Evolutionary conservation across 92 coral and sea anemone species (phyloP).

Genomic region (Zoanthus solanderi): DNA sequence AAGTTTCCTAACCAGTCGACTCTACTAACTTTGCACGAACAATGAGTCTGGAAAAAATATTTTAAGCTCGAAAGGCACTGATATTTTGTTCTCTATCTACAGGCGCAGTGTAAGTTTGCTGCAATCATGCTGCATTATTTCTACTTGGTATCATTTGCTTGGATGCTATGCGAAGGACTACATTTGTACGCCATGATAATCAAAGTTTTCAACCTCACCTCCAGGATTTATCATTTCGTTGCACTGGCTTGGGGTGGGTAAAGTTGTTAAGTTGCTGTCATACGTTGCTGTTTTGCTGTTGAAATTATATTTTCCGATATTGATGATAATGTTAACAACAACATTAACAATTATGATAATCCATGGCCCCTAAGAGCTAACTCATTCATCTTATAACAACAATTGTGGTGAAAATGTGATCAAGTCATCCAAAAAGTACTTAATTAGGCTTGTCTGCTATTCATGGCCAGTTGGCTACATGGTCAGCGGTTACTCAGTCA

Average conservation of each 20-base stretch:
- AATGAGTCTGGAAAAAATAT: too few species aligned
- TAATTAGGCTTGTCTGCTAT: too few species aligned
- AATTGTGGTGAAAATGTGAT: too few species aligned
- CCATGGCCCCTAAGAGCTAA: too few species aligned
- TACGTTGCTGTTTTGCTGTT: not conserved
- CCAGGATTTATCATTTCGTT: constrained; percentile 78
- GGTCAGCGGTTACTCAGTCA: too few species aligned
- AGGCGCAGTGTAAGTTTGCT: constrained; percentile 81
- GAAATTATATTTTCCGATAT: not conserved
- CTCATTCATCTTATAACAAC: too few species aligned
- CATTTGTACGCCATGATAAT: constrained; percentile 94
- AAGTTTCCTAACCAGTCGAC: too few species aligned
- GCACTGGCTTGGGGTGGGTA: constrained; percentile 88
- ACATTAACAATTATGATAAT: too few species aligned
- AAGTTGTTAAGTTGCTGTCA: not conserved
- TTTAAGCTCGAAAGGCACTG: not conserved
- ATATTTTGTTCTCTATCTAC: not conserved
- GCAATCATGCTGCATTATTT: constrained; percentile 89
- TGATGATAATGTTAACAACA: not conserved
- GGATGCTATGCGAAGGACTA: constrained; percentile 93
- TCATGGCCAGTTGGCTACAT: too few species aligned
- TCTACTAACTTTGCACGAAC: too few species aligned
- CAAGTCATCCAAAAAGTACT: too few species aligned
- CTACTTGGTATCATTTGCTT: constrained; percentile 90
- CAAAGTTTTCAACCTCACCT: constrained; percentile 88